Base-by-base conservation (phyloP, 2,113 vertebrate genomes). In the Heteronetta atricapilla region DNA sequence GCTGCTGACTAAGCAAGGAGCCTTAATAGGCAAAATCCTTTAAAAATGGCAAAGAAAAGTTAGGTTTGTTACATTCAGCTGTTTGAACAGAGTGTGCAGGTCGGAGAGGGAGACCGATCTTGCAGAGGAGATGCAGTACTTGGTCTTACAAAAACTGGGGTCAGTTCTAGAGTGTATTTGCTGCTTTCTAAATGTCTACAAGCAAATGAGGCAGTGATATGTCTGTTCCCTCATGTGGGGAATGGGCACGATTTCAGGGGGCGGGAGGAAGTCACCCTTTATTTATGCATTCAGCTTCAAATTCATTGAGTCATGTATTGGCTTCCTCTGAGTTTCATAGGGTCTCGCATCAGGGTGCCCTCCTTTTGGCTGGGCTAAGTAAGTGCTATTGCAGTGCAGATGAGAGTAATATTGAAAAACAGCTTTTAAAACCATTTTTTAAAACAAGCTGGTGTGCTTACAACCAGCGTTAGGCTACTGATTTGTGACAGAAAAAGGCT, bases 1-100 rank as follows among this genome's bases (percentile, higher is more conserved):
- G 93, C 72, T 93, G 96, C 97, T 97, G 97, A 97, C 90, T 94
- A 96, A 96, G 92, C 90, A 92, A 95, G 78, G 86, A 91, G 67
- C 42, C 63, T 85, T 83, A 86, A 94, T 38, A 88, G 56, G 67
- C 59, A 17, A 75, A 91, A 80, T 40, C n/a, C 33, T 82, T 87
- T 75, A 73, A 92, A 96, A 93, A 86, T 2, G 74, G 77, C 53
- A 95, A 88, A 93, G 79, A 80, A 89, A 90, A 92, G 93, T 92
- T 77, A 92, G 77, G 70, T 95, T 95, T 93, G 62, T 82, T 93
- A 92, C 74, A 85, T 67, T 95, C 83, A 80, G 81, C 86, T 87
- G 53, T 38, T 74, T 86, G 74, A 90, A 69, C 66, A 34, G 77
- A 62, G 83, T 46, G 67, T 66, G 58, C 59, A 79, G 86, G 83